Percentiles rank a stretch among this genome's conserved stretches.
These are phyloP conservation scores for Muscicapa comitata DNA, from an alignment of 2,797 vertebrate genomes.

Conservation along the genomic window DNA sequence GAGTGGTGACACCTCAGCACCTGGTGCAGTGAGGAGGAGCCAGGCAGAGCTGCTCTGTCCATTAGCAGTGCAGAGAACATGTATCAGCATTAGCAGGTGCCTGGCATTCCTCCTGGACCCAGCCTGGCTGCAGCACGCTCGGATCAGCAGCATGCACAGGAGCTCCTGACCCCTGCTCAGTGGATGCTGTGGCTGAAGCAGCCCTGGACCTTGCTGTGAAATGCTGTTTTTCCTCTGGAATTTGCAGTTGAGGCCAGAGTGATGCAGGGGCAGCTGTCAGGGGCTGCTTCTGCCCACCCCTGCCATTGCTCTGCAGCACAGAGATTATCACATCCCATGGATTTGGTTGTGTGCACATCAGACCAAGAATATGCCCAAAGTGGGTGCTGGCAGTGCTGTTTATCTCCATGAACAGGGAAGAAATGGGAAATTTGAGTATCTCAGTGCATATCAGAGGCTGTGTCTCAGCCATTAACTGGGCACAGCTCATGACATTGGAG, in stretches of 20 bases:
- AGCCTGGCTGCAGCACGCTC: background rate
- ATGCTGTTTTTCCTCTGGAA: rapidly evolving
- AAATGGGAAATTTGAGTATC: background rate
- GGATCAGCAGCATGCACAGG: background rate
- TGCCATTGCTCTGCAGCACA: background rate
- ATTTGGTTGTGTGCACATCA: background rate
- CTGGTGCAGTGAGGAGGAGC: background rate
- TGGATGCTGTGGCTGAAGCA: background rate
- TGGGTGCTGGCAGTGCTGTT: background rate
- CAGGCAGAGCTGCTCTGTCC: background rate
- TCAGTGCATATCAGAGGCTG: background rate
- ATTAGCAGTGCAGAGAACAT: background rate
- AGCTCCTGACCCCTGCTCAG: background rate
- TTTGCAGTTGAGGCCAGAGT: background rate
- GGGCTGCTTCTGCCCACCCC: background rate
- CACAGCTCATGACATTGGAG: rapidly evolving
- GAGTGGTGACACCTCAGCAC: background rate
- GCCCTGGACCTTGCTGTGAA: rapidly evolving
- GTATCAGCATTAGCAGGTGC: background rate
- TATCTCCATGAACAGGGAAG: background rate
- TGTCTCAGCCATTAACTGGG: background rate
- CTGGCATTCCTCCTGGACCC: background rate
- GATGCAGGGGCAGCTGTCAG: background rate
- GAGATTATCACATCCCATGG: background rate
- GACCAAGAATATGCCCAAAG: background rate